Base-by-base conservation (phyloP, 2,113 vertebrate species). In the Eupsittula cactorum region DNA sequence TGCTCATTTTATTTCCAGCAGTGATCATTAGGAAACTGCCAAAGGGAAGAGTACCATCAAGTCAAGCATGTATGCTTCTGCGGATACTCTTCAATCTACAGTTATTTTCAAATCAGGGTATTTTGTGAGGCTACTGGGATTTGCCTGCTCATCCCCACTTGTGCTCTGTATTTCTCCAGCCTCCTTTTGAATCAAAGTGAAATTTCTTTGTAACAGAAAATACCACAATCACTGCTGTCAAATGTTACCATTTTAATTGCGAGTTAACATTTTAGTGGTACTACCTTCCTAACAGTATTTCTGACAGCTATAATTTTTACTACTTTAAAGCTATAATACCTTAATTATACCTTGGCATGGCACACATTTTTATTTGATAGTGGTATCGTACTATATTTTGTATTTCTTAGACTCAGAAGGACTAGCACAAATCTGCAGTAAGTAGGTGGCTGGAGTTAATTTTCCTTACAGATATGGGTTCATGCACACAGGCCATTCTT, bases 381-480 rank as follows among this genome's bases (percentile, higher is more conserved):
- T 11, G 47, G 7, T 46, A 67, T 24, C 35, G 49, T n/a, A 60
- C 11, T 47, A 17, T 59, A 10, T 46, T 80, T 69, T 52, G 5
- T 79, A 80, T 49, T 90, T 82, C 28, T 83, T 44, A 57, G 41
- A 50, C 19, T 94, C 57, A 62, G 62, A 79, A 93, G 63, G 53
- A 88, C 63, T 73, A 90, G 82, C 20, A 62, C 27, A 92, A 77
- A 63, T 88, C 41, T 69, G 53, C 79, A 85, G 9, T 73, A 88
- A 94, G 52, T 65, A 92, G 79, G 82, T 69, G 44, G 29, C 79
- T 92, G 90, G 79, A 88, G 63, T 88, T 76, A 73, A 52, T 79
- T 90, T 35, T 86, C n/a, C 10, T 79, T 47, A 57, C 29, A 64
- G n/a, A 41, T 88, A 37, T 77, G 35, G 24, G n/a, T 41, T 35